phyloP scores from a whole-genome alignment of 2,888 invertebrate genomes.

The Mantis religiosa region DNA sequence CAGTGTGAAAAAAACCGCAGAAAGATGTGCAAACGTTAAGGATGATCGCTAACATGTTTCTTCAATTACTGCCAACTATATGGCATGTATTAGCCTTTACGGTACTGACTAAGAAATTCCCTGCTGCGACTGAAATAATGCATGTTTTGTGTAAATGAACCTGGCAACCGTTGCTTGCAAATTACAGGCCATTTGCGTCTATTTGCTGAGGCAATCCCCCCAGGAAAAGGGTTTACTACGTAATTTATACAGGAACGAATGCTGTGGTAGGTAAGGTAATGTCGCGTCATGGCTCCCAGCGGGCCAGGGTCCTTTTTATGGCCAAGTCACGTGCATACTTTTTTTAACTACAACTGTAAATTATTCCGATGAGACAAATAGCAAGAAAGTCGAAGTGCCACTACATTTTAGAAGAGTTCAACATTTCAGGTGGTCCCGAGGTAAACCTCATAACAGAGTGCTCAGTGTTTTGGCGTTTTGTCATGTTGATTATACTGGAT shows the following conservation, averaged over 20 bases:
- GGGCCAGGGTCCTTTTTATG: neutral
- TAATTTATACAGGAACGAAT: neutral
- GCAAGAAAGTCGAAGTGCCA: no score
- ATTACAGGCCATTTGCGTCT: neutral
- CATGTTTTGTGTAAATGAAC: neutral
- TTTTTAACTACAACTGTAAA: neutral
- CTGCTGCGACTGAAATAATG: neutral
- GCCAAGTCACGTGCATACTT: neutral
- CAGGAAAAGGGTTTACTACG: neutral
- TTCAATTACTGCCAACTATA: neutral
- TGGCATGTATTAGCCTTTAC: neutral
- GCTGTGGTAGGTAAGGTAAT: neutral
- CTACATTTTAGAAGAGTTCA: no score
- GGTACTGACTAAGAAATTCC: neutral
- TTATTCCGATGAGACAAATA: no score
- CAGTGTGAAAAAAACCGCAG: no score
- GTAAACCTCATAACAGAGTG: no score
- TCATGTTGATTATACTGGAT: no score
- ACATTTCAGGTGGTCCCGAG: no score
- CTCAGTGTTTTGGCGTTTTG: no score
- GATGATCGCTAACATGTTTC: neutral
- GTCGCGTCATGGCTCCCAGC: neutral
- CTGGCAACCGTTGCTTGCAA: neutral
- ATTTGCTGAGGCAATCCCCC: neutral
- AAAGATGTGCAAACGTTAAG: no score